Evolutionary conservation across 2,113 vertebrate genomes (phyloP), one percentile per base, ranked within the genome.

Genomic region (Indicator indicator): DNA sequence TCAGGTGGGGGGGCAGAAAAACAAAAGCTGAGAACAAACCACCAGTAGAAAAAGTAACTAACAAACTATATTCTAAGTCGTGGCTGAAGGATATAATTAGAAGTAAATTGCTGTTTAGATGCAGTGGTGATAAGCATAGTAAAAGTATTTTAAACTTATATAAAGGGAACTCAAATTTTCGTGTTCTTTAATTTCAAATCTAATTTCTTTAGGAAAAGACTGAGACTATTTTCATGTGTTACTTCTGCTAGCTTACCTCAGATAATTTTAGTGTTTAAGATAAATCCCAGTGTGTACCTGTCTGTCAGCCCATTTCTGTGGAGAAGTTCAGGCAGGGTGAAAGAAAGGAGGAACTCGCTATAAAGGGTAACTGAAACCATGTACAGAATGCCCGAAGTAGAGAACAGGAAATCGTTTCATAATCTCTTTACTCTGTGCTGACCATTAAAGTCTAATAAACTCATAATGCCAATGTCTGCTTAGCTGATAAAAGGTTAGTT

Each of bases 201-300:
- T 59, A 11, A 65, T 86, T 89, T 87, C 74, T 83, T 83, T 91
- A 70, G 83, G 79, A 95, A 13, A 71, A 90, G 74, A 12, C 88
- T 67, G 82, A 84, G 70, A 56, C 74, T 92, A 30, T 87, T 95
- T 84, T 94, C 69, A 2, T 81, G 69, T 58, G 82, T 94, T 96
- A 94, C 83, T 95, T 94, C 91, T 93, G 90, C 88, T 93, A 40
- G 76, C 63, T 93, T 96, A 85, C 89, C 62, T 78, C 8, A 0
- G 86, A 42, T 95, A 94, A 96, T 96, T 95, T 94, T 92, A 80
- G 88, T 95, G 79, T 83, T 95, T 94, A 90, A 79, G 88, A 83
- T 83, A 95, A 95, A 96, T 91, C 76, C 93, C 18, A 18, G 69
- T 58, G 38, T 95, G 52, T 75, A 95, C 87, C 83, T 94, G 93